These are phyloP conservation scores for Plebejus melissa DNA, from an alignment of 2,888 invertebrate genomes.

Conservation along the genomic window DNA sequence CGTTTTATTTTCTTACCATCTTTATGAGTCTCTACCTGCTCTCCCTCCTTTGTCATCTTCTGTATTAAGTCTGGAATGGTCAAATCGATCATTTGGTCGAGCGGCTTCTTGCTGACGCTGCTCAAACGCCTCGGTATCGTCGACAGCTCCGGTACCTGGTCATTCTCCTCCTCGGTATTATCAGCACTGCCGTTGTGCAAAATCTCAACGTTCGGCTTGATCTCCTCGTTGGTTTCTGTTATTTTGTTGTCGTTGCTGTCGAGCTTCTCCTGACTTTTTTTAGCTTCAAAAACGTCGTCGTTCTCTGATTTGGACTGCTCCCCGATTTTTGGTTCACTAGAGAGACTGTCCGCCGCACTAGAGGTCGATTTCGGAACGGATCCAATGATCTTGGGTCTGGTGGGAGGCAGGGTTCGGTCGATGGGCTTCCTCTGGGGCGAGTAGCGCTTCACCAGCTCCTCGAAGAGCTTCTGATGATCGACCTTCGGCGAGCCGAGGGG, in stretches of 20 bases:
- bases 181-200: slow-evolving; percentile 51
- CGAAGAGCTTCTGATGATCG: slow-evolving; percentile 68
- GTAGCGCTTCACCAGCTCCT: slow-evolving; percentile 68
- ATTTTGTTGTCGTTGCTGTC: slow-evolving; percentile 38
- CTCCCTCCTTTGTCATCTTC: slow-evolving; percentile 63
- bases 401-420: slow-evolving; percentile 70
- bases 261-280: slow-evolving; percentile 43
- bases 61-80: slow-evolving; percentile 66
- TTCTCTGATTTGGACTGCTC: slow-evolving; percentile 50
- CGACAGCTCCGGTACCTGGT: slow-evolving; percentile 61
- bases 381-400: slow-evolving; percentile 65
- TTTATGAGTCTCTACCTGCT: slow-evolving; percentile 54
- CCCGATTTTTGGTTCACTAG: slow-evolving; percentile 47
- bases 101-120: slow-evolving; percentile 50
- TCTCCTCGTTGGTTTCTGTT: slow-evolving; percentile 38
- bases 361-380: slow-evolving; percentile 67
- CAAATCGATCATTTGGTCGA: slow-evolving; percentile 56
- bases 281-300: slow-evolving; percentile 62
- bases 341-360: slow-evolving; percentile 54
- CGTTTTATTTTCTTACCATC: slow-evolving; percentile 65
- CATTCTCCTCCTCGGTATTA: slow-evolving; percentile 55
- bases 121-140: slow-evolving; percentile 55
- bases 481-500: slow-evolving; percentile 53
- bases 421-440: slow-evolving; percentile 70
- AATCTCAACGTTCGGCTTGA: slow-evolving; percentile 43